Evolutionary conservation across 2,113 vertebrate genomes (phyloP), one percentile per base, ranked within the genome.

Genomic region (Choloepus hoffmanni): DNA sequence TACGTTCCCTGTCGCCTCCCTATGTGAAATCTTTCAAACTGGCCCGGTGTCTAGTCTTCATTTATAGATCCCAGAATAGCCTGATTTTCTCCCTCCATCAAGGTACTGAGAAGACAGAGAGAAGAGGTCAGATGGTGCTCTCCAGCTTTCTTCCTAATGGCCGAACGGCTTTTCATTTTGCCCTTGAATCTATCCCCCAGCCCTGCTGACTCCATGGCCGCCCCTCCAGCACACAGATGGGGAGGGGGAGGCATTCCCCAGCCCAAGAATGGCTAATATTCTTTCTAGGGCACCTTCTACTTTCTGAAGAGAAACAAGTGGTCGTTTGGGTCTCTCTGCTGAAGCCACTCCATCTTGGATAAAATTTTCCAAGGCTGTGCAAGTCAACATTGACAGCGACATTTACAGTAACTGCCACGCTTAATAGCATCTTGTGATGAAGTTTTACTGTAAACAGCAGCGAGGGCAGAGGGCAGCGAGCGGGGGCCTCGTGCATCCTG

Each of bases 341-440:
- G 95, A 98, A 96, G 84, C 91, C 84, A 85, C 95, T 96, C 94
- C 96, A 95, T 94, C 96, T 97, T 93, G 67, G 85, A 81, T 85
- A 82, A 90, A 70, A 96, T 95, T 95, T 97, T 96, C 91, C 23
- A 58, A 87, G 97, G 90, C 89, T 74, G 77, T 96, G 79, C 89
- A 95, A 96, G 90, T 96, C 95, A 92, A 91, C 72, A 43, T 96
- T 65, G 2, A 96, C 94, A 50, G 62, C 2, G 45, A 92, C 95
- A 50, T 97, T 98, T 97, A 97, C 95, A 96, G 96, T 96, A 97
- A 95, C 97, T 97, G 97, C 97, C 97, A 97, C 92, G 95, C 94
- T 96, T 97, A 98, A 97, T 95, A 84, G 96, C 95, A 92, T 96
- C 85, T 95, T 63, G 78, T 96, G 98, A 98, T 96, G 96, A 97